Evolutionary conservation across 2,113 vertebrate species (phyloP).

Genomic region (Recurvirostra avosetta): DNA sequence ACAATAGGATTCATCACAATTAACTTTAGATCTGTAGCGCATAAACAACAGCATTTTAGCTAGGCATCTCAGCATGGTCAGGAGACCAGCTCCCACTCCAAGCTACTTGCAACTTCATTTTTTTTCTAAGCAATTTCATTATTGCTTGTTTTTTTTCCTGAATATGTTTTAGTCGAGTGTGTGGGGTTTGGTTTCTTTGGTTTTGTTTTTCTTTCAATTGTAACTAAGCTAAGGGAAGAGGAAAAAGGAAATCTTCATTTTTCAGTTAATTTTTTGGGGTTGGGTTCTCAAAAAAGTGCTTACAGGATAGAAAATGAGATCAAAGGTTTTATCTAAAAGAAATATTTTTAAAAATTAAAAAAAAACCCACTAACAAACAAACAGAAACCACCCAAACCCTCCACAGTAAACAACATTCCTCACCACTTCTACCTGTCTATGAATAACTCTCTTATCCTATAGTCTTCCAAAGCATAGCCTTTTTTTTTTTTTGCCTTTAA

Average conservation of each 20-base stretch:
- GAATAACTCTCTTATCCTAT: neutral
- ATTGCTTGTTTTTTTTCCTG: neutral
- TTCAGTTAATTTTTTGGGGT: neutral
- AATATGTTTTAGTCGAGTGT: neutral
- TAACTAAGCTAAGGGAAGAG: neutral
- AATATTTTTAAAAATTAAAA: neutral
- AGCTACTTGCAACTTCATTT: neutral
- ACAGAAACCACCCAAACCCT: fast-evolving
- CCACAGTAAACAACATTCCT: neutral
- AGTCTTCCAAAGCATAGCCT: neutral
- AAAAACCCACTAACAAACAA: neutral
- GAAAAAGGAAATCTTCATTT: neutral
- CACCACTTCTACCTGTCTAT: neutral
- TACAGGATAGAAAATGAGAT: neutral
- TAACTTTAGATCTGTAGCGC: neutral
- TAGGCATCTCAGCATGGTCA: neutral
- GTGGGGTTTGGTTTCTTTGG: neutral
- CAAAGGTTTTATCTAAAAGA: neutral
- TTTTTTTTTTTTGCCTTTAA: neutral
- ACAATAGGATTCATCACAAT: neutral
- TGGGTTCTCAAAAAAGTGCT: neutral
- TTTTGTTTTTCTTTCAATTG: neutral
- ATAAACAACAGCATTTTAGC: neutral
- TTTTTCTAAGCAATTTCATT: neutral
- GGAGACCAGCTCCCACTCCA: neutral